Conservation (phyloP, 2,797 vertebrate genomes). For the Platalea minor region DNA sequence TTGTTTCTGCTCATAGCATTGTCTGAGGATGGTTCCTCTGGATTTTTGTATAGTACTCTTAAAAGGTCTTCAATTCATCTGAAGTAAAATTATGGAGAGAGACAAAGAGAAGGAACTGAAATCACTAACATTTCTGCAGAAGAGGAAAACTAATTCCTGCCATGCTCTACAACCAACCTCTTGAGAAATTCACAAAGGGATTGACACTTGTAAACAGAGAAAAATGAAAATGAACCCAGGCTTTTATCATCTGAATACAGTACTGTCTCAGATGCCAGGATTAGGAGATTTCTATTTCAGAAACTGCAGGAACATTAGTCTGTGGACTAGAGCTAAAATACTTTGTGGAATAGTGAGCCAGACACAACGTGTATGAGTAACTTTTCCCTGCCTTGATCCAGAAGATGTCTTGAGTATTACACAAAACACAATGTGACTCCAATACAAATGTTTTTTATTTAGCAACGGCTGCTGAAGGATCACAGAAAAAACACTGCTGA, state of each 20-base stretch:
- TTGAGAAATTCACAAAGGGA: background rate
- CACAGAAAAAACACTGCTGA: background rate
- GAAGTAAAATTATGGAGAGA: background rate
- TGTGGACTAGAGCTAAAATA: slow-evolving; percentile 7
- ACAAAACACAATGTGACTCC: background rate
- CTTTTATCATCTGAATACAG: background rate
- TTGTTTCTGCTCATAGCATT: background rate
- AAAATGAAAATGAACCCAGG: background rate
- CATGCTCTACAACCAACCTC: background rate
- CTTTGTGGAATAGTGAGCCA: background rate
- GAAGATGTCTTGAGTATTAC: background rate
- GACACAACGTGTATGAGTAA: background rate
- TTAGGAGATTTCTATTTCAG: background rate
- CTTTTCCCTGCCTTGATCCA: slow-evolving; percentile 15
- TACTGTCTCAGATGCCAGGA: background rate
- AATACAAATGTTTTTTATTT: slow-evolving; percentile 27
- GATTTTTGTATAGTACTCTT: background rate
- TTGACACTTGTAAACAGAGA: background rate
- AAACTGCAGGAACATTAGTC: background rate
- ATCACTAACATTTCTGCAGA: background rate
- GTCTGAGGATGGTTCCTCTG: background rate
- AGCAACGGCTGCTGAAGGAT: background rate
- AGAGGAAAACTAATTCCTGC: background rate
- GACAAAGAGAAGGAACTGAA: background rate
- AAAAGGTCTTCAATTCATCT: background rate